Evolutionary conservation across 2,113 vertebrate species (phyloP).

Genomic region (Callospermophilus lateralis): DNA sequence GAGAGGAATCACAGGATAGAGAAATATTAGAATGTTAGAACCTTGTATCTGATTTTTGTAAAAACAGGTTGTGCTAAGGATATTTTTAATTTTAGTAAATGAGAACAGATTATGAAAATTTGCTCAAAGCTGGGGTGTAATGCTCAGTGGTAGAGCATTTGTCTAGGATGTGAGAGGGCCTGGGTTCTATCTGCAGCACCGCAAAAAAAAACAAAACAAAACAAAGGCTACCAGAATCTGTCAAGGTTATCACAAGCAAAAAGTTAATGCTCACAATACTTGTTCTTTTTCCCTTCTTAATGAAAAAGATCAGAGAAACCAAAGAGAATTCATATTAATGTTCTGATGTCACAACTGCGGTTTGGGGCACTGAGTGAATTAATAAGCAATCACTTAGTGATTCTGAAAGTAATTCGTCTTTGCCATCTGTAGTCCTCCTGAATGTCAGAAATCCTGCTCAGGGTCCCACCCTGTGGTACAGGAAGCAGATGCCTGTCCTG

Average conservation of each 20-base stretch:
- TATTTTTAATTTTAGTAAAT: not conserved
- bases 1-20: not conserved
- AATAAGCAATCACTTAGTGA: not conserved
- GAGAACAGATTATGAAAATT: not conserved
- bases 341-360: not conserved
- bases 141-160: not conserved
- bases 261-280: not conserved
- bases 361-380: not conserved
- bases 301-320: not conserved
- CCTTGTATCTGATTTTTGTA: not conserved
- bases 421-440: fast-evolving
- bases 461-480: not conserved
- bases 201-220: no score
- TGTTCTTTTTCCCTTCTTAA: not conserved
- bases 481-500: fast-evolving
- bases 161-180: not conserved
- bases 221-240: fast-evolving
- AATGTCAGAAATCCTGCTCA: not conserved
- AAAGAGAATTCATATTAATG: not conserved
- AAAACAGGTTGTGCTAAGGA: not conserved
- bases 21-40: not conserved
- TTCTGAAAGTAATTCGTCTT: not conserved
- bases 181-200: not conserved
- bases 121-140: not conserved
- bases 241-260: not conserved